Evolutionary conservation across 2,888 invertebrate species (phyloP).

Genomic region (Acronicta leporina): DNA sequence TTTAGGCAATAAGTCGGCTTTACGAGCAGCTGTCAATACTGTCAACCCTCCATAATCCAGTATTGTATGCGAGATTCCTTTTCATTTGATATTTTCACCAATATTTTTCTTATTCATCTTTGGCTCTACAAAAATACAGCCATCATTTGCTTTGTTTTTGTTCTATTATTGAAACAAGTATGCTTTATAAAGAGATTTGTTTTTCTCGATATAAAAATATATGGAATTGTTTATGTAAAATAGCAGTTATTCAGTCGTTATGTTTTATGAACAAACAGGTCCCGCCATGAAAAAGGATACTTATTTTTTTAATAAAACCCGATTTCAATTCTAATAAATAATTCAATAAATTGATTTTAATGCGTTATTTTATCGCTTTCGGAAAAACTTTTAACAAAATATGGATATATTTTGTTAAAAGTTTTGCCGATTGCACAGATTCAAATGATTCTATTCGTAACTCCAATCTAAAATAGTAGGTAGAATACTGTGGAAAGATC

Average conservation of each 20-base stretch:
- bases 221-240: constrained; percentile 26
- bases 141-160: constrained; percentile 28
- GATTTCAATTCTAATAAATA: constrained; percentile 6
- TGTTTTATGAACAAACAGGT: constrained; percentile 13
- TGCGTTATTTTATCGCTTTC: constrained; percentile 10
- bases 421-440: too few relatives aligned
- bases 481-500: too few relatives aligned
- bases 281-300: constrained; percentile 11
- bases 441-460: too few relatives aligned
- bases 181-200: constrained; percentile 15
- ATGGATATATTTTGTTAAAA: too few relatives aligned
- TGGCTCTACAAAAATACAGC: constrained; percentile 33
- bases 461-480: too few relatives aligned
- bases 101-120: constrained; percentile 45
- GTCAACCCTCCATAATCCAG: constrained; percentile 58
- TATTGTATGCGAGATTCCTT: constrained; percentile 37
- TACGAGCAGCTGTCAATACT: constrained; percentile 71
- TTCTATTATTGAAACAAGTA: constrained; percentile 22
- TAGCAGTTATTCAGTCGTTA: constrained; percentile 19
- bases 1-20: constrained; percentile 70
- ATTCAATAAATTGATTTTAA: constrained; percentile 25
- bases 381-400: background rate
- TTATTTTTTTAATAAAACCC: constrained; percentile 21
- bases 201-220: constrained; percentile 33
- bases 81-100: constrained; percentile 34